phyloP scores from a whole-genome alignment of 2,797 vertebrate species.

The Rhynchonycteris naso region DNA sequence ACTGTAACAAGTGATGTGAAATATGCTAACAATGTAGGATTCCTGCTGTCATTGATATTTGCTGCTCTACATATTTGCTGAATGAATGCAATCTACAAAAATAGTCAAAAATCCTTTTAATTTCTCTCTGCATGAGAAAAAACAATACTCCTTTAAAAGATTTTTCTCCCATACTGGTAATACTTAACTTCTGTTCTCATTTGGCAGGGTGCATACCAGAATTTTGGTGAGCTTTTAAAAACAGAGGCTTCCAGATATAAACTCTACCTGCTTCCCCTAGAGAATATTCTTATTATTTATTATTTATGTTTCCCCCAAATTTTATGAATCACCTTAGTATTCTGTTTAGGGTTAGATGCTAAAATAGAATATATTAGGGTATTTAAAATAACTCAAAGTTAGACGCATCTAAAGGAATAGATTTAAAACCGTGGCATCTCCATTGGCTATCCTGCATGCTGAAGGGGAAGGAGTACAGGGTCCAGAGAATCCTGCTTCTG shows the following conservation, averaged over 20 bases:
- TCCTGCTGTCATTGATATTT: background rate
- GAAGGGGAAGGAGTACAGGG: background rate
- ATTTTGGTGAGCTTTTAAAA: constrained; percentile 46
- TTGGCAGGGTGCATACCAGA: background rate
- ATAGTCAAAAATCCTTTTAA: background rate
- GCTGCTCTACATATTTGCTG: background rate
- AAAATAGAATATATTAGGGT: background rate
- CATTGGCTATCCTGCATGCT: background rate
- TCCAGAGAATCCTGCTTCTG: background rate
- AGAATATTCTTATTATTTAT: constrained; percentile 2
- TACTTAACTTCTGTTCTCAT: constrained; percentile 2
- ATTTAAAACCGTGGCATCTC: background rate
- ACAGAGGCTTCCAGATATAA: background rate
- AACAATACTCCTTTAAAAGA: background rate
- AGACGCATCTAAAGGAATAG: background rate
- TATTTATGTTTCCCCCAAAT: background rate
- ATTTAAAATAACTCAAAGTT: background rate
- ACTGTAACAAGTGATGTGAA: background rate
- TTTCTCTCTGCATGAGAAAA: background rate
- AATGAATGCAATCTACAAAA: background rate
- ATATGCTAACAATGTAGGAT: background rate
- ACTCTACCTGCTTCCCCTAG: background rate
- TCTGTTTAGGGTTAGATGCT: constrained; percentile 8
- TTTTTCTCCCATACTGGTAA: background rate
- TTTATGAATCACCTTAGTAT: background rate